Evolutionary conservation across 1,140 invertebrate genomes (phyloP), one percentile per base, ranked within the genome.

Genomic region (Nixonia krombeini): DNA sequence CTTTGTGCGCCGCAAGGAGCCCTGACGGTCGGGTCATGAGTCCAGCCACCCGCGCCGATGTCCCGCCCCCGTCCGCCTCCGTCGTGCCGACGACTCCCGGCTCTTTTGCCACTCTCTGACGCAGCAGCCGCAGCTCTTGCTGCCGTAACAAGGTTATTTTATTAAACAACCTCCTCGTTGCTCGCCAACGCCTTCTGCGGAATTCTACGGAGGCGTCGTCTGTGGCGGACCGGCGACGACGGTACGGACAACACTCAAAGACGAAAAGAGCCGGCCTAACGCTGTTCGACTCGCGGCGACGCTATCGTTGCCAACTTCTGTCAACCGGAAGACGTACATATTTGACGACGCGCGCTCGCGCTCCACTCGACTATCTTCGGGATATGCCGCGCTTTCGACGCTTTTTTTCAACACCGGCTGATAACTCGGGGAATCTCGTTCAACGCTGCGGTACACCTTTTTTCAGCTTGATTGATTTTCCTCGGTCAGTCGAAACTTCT

Each of bases 81-180:
- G 17, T 13, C 25, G 3, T 10, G 10, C n/a, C 35, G 35, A 25
- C 16, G 28, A 53, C 13, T 17, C 12, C 17, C 7, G 1, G 3
- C 28, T n/a, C 44, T 10, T 7, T n/a, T n/a, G n/a, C n/a, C n/a
- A 16, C 42, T 31, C 9, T 41, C 40, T 12, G 2, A 16, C 8
- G 1, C 25, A 21, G 10, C 17, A 17, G 38, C 21, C 23, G 42
- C 25, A n/a, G n/a, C n/a, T n/a, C n/a, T n/a, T 38, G 31, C 65
- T 46, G 64, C 51, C 57, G 65, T 84, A 84, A 84, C 76, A 68
- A 75, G 76, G 72, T 84, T 82, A 84, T 83, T 83, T 84, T 82
- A 81, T 84, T 84, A 83, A 81, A 79, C 81, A 83, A 83, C 72
- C 76, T 82, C 75, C 70, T 70, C 57, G 62, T 58, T 64, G 73